Evolutionary conservation across 2,113 vertebrate genomes (phyloP), one percentile per base, ranked within the genome.

Genomic region (Xyrauchen texanus): DNA sequence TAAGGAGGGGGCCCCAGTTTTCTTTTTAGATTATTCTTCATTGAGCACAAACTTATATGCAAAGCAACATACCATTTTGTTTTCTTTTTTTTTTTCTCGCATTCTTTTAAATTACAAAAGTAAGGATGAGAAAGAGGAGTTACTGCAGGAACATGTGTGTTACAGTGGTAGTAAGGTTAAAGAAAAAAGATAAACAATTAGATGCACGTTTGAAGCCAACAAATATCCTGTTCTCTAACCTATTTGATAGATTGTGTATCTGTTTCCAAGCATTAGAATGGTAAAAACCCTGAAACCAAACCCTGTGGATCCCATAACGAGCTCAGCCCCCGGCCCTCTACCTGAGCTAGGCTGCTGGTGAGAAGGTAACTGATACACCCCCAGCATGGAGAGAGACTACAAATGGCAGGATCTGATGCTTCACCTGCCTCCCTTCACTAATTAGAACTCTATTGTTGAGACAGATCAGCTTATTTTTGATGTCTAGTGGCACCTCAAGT

Each of bases 201-300:
- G 85, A 88, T 58, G 76, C 79, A 86, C 69, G 80, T 84, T 88
- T 87, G 83, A 87, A 81, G 87, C 77, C 73, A 87, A 71, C 21
- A 86, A 88, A 91, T 90, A 91, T 92, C 88, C 90, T 91, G 87
- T 89, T 88, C 90, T 89, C 79, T 82, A 77, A 82, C 72, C 82
- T 82, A 82, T 63, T 73, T 69, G 46, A 81, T 81, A 87, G 89
- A 89, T 93, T 79, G 83, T 61, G 86, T 91, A 91, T 88, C 90
- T 77, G 62, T 83, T 89, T 88, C 86, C 87, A 83, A 89, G 89
- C 89, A 90, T 88, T 86, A 87, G 85, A 88, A 87, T 71, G 88
- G 90, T 91, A 90, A 92, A 93, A 92, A 92, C 76, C 34, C 77
- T 92, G 93, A 92, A 94, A 92, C 88, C 80, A 76, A 89, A 93